Evolutionary conservation across 2,797 vertebrate species (phyloP).

Genomic region (Florisuga fusca): DNA sequence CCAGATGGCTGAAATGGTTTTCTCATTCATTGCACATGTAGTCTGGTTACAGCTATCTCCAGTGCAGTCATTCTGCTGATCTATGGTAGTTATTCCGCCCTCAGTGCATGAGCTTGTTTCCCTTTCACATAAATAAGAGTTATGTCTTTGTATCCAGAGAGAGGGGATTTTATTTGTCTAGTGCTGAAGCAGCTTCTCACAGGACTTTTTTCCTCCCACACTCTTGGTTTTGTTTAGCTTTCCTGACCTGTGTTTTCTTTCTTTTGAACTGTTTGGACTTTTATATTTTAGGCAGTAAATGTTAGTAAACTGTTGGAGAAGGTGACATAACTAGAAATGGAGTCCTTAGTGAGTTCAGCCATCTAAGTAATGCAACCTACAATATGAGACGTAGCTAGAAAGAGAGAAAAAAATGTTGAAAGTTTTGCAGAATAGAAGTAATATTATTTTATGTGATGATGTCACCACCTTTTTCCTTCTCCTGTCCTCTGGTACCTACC

Average conservation of each 20-base stretch:
- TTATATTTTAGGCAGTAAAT: slow-evolving; percentile 19
- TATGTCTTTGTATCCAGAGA: slow-evolving; percentile 24
- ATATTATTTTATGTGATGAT: slow-evolving; percentile 34
- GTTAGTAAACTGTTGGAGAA: background rate
- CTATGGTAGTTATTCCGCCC: slow-evolving; percentile 46
- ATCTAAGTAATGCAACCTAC: background rate
- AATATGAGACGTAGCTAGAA: background rate
- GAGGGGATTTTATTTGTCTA: slow-evolving; percentile 30
- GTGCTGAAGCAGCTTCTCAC: background rate
- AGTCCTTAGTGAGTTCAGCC: background rate
- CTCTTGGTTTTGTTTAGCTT: background rate
- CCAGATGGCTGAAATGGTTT: slow-evolving; percentile 46
- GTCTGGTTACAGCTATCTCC: slow-evolving; percentile 55
- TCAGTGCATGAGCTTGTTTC: slow-evolving; percentile 52
- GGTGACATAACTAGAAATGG: background rate
- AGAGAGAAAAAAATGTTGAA: background rate
- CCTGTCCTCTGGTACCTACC: background rate
- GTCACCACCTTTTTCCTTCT: background rate
- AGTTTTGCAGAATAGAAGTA: background rate
- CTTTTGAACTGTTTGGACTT: slow-evolving; percentile 25
- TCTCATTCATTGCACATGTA: slow-evolving; percentile 59
- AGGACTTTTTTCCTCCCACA: slow-evolving; percentile 6
- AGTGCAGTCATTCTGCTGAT: slow-evolving; percentile 39
- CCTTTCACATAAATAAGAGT: slow-evolving; percentile 59
- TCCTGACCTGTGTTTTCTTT: slow-evolving; percentile 32